phyloP scores from a whole-genome alignment of 2,113 vertebrate species.

The Alligator sinensis region DNA sequence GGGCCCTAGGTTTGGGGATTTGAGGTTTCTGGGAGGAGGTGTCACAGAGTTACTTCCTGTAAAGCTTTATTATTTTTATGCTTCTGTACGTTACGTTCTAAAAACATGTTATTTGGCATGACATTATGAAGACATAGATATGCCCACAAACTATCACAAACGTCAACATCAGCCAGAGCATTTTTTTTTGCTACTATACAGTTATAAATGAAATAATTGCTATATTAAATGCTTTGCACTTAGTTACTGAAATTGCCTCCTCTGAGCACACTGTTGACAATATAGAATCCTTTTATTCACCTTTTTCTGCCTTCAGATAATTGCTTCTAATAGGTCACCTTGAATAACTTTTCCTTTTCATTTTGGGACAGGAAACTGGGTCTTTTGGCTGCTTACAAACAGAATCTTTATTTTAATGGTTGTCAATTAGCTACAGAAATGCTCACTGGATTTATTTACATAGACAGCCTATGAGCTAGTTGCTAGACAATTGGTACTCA shows the following conservation, averaged over 20 bases:
- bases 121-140: not conserved
- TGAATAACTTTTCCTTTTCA: not conserved
- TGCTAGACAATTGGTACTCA: not conserved
- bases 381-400: not conserved
- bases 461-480: not conserved
- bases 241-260: not conserved
- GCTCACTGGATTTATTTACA: not conserved
- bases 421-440: slow-evolving; percentile 14
- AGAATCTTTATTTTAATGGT: not conserved
- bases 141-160: not conserved
- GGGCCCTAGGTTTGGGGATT: too few species aligned
- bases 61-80: not conserved
- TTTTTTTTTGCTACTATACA: not conserved
- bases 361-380: not conserved
- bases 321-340: not conserved
- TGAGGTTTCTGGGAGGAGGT: too few species aligned
- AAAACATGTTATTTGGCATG: not conserved
- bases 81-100: not conserved
- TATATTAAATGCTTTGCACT: slow-evolving; percentile 6
- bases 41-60: not conserved
- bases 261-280: not conserved
- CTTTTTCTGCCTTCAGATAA: not conserved
- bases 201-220: not conserved
- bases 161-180: not conserved
- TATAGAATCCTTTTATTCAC: not conserved